Evolutionary conservation across 1,140 invertebrate genomes (phyloP), one percentile per base, ranked within the genome.

Genomic region (Drosophila quadrilineata): DNA sequence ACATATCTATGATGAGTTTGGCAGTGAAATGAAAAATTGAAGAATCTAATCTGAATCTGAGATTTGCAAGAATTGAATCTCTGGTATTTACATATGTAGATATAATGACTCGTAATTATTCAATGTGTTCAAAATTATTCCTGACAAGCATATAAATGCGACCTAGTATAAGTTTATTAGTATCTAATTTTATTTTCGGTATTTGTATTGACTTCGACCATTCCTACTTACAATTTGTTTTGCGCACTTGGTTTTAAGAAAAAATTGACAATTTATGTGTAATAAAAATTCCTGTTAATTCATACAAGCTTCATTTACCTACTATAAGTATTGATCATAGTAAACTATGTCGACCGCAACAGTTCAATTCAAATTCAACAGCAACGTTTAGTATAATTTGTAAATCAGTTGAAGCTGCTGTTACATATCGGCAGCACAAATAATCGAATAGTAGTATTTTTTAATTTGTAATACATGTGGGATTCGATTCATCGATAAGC

Each of bases 171-270:
- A 63, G 59, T 79, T 79, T 64, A 43, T 71, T 54, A 80, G 54
- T 68, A 49, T 50, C 16, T 56, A 40, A 45, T 66, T 52, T 12
- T 38, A 17, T 56, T 57, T 57, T 73, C 71, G 48, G 66, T 62
- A 69, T 66, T n/a, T 73, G 66, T 66, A 60, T 35, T 48, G 41
- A 63, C 56, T 48, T 69, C 19, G 60, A 68, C 53, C 68, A 82
- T 76, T 82, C 77, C 77, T 73, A 73, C 56, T 73, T 70, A 75
- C 71, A 80, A 71, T 60, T 76, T 76, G 69, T 76, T 77, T 82
- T 66, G 53, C 35, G 75, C 69, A 73, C 75, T 56, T 66, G 52
- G 40, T 66, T 79, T 69, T 62, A 67, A 59, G 36, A 40, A 35
- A 40, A 64, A 73, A 43, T 58, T 28, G 38, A 40, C 46, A 46